Conservation (phyloP, 2,888 invertebrate genomes). For the Habrosyne pyritoides region DNA sequence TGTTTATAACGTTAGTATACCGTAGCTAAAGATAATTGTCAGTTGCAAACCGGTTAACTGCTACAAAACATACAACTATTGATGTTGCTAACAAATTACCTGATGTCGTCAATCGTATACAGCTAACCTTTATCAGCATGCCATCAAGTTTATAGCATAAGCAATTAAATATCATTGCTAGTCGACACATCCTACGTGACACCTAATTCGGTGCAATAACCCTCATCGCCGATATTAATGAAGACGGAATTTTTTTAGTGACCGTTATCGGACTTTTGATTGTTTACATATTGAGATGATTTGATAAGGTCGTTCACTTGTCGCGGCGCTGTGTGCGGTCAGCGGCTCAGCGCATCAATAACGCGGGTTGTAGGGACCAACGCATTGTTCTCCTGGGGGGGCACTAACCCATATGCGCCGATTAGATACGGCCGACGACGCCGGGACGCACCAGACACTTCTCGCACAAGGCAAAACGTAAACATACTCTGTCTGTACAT, state of each 20-base stretch:
- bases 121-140: not conserved
- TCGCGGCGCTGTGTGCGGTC: constrained; percentile 23
- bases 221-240: not conserved
- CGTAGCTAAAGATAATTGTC: not conserved
- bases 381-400: constrained; percentile 81
- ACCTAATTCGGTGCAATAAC: constrained; percentile 1
- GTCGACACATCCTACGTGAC: not conserved
- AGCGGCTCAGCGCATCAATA: constrained; percentile 26
- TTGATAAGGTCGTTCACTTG: constrained; percentile 24
- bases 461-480: constrained; percentile 46
- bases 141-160: not conserved
- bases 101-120: not conserved
- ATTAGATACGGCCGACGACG: constrained; percentile 71
- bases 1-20: not conserved
- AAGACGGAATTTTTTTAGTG: not conserved
- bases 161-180: not conserved
- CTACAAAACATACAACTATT: no score
- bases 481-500: constrained; percentile 16
- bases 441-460: constrained; percentile 41
- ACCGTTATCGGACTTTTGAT: constrained; percentile 7
- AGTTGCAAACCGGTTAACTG: not conserved
- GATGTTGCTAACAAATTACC: not conserved
- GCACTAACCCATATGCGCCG: constrained; percentile 79
- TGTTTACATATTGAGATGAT: constrained; percentile 19
- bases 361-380: constrained; percentile 62